A percentile compares a stretch with the other conserved stretches of the same genome.
phyloP scores from a whole-genome alignment of 2,888 invertebrate species.

The Micoletzkya japonica region DNA sequence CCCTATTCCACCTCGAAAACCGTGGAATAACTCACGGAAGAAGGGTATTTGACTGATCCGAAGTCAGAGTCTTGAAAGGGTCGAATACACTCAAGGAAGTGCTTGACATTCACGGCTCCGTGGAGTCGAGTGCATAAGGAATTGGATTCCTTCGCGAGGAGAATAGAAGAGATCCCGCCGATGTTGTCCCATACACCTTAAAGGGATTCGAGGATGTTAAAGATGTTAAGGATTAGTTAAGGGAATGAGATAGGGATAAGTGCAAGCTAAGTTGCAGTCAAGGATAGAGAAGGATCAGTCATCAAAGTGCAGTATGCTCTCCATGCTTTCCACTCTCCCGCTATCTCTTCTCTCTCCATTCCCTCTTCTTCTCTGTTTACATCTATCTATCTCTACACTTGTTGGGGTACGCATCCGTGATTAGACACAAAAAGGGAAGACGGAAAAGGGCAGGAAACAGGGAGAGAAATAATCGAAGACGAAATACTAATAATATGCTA shows the following conservation, averaged over 20 bases:
- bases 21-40: slow-evolving; percentile 36
- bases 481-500: not conserved
- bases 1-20: too few species aligned
- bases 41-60: slow-evolving; percentile 47
- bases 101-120: slow-evolving; percentile 53
- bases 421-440: too few species aligned
- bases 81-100: slow-evolving; percentile 54
- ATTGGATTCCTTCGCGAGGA: slow-evolving; percentile 50
- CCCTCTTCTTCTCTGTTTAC: too few species aligned
- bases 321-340: too few species aligned
- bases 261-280: too few species aligned
- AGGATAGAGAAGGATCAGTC: not conserved
- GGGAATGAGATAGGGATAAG: too few species aligned
- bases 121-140: slow-evolving; percentile 50
- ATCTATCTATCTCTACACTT: too few species aligned
- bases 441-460: too few species aligned
- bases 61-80: slow-evolving; percentile 59
- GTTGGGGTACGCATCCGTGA: too few species aligned
- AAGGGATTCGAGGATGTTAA: too few species aligned
- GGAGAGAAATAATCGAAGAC: not conserved
- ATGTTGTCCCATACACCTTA: slow-evolving; percentile 56
- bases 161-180: slow-evolving; percentile 55
- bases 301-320: not conserved
- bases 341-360: too few species aligned
- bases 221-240: too few species aligned